Base-by-base conservation (phyloP, 2,888 invertebrate species). In the Mystacides longicornis region DNA sequence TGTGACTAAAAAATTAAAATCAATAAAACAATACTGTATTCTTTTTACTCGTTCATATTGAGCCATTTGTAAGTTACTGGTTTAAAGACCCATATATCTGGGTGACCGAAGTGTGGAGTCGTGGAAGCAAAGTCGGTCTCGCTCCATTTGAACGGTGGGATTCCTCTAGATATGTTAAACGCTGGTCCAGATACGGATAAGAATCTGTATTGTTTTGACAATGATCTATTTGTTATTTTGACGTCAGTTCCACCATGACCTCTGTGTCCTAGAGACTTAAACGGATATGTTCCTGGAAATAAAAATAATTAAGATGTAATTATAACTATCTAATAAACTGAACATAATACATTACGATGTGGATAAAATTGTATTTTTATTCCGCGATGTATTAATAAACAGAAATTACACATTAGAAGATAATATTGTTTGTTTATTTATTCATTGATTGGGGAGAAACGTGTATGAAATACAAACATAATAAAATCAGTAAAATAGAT, bases 241-340 rank as follows among this genome's bases (percentile, higher is more conserved):
- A 81, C 80, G 68, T 88, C 88, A 1, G 81, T 83, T 27, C 78
- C 85, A 60, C 86, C 87, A 70, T 85, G 83, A 63, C 78, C 76
- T 62, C 85, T 77, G 71, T 86, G 85, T 1, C 84, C 83, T 49
- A 87, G 74, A 45, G 83, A 81, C 22, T 74, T 73, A 68, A 87
- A 83, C 16, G 86, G 85, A 67, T 82, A 88, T 19, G 78, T 79
- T n/a, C 77, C 77, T 77, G 64, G 18, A 51, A 51, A 31, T n/a
- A n/a, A n/a, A n/a, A n/a, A n/a, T n/a, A n/a, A n/a, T n/a, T n/a
- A n/a, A n/a, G n/a, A n/a, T n/a, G n/a, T n/a, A n/a, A n/a, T n/a
- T n/a, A n/a, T n/a, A n/a, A n/a, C n/a, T n/a, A n/a, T n/a, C n/a
- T n/a, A n/a, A n/a, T n/a, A n/a, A n/a, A n/a, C n/a, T n/a, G n/a